These are phyloP conservation scores for Brachionus asplanchnoidis DNA, from an alignment of 1,140 invertebrate species.

Conservation along the genomic window DNA sequence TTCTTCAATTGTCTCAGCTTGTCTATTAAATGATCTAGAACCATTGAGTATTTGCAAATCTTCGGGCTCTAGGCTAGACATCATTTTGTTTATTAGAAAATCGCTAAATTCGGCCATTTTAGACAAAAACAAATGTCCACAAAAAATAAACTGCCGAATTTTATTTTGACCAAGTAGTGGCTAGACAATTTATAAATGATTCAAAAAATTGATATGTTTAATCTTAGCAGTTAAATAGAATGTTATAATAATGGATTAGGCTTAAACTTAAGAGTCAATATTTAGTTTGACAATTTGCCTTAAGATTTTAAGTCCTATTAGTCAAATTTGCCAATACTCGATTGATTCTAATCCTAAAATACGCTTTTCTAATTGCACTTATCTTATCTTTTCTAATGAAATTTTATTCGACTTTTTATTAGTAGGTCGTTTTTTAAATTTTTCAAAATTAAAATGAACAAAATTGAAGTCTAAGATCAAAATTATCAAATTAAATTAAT, in stretches of 20 bases:
- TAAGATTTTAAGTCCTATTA: not conserved
- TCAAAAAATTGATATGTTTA: not conserved
- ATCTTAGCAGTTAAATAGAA: not conserved
- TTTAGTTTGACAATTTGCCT: not conserved
- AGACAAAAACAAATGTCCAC: not conserved
- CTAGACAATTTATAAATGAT: conserved; percentile 22
- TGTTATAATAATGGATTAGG: conserved; percentile 18
- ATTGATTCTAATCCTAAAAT: not conserved
- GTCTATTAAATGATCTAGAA: not conserved
- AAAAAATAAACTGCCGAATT: not conserved
- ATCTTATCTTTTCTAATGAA: not conserved
- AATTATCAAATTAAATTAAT: too few species aligned
- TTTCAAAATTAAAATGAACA: too few species aligned
- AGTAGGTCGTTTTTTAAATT: too few species aligned
- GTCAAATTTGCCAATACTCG: not conserved
- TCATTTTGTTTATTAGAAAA: conserved; percentile 20
- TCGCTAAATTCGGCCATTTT: not conserved
- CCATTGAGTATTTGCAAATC: conserved; percentile 7
- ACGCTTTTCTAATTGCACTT: not conserved
- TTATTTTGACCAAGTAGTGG: not conserved
- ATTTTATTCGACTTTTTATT: not conserved
- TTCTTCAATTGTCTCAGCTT: conserved; percentile 2
- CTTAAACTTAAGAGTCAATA: not conserved
- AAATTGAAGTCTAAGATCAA: too few species aligned
- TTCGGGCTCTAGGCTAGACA: conserved; percentile 13